Evolutionary conservation across 2,888 invertebrate species (phyloP), one percentile per base, ranked within the genome.

Genomic region (Aphodius sticticus): DNA sequence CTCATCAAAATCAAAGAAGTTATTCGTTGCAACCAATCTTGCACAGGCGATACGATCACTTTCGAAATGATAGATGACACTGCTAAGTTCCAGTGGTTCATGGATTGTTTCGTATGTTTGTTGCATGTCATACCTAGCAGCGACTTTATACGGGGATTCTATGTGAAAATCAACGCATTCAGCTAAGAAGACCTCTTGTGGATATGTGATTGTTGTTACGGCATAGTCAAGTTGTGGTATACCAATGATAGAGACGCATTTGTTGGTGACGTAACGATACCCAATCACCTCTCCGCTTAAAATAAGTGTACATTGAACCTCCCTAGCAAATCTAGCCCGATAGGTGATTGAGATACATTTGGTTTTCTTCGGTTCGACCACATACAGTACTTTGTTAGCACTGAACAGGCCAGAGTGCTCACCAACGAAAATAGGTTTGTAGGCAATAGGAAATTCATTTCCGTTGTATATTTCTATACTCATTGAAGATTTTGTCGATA

Each of bases 381-480:
- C 71, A 12, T 84, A 77, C 7, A 70, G n/a, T 0, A 77, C 35
- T 0, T 74, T 71, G 1, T 75, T 6, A 5, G 83, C 76, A 7
- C 69, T 70, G 77, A 89, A 88, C 9, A 84, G 81, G 6, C 84
- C 82, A 3, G 80, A 78, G 6, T 84, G 83, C 75, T 88, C 86
- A 6, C 83, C 82, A 75, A 88, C 86, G 70, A 88, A 85, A 4
- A 84, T 83, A 0, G 86, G 81, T 6, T 81, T 82, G 79, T 87
- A 89, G 4, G 82, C 78, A 6, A 87, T 84, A 0, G 82, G 70
- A 9, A 78, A 81, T 6, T 83, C 78, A 7, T 86, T 85, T 6
- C 79, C 70, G 37, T 92, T 90, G 81, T 85, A 86, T 9, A 92
- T 88, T 6, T 84, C 84, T 9, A 92, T 84, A 80, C 87, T 86